phyloP scores from a whole-genome alignment of 2,888 invertebrate species.

The Cataglyphis altisquamis region DNA sequence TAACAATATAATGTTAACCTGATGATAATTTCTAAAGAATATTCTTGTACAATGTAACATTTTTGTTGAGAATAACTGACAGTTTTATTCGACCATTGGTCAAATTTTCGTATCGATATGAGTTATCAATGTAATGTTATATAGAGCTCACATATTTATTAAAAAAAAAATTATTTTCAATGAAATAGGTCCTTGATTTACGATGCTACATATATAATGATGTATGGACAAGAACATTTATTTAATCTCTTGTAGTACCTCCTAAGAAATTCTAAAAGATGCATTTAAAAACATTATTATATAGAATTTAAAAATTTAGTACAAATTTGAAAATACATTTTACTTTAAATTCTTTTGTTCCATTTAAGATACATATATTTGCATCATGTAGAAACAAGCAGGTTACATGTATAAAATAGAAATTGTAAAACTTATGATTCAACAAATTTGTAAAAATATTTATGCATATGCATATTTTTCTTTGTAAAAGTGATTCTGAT shows the following conservation, averaged over 20 bases:
- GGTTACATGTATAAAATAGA: slow-evolving; percentile 3
- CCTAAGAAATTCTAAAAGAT: not conserved
- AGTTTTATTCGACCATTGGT: slow-evolving; percentile 1
- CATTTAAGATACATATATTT: slow-evolving; percentile 17
- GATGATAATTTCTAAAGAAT: slow-evolving; percentile 54
- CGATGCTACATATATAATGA: not conserved
- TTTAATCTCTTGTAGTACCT: not conserved
- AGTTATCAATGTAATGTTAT: not conserved
- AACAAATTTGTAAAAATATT: slow-evolving; percentile 45
- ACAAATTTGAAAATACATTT: slow-evolving; percentile 29
- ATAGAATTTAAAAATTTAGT: slow-evolving; percentile 32
- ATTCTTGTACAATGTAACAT: slow-evolving; percentile 66
- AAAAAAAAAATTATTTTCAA: slow-evolving; percentile 10
- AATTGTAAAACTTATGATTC: slow-evolving; percentile 6
- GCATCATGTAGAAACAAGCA: not conserved
- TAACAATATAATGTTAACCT: slow-evolving; percentile 70
- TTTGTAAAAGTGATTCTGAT: slow-evolving; percentile 9
- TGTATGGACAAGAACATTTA: not conserved
- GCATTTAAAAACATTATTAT: slow-evolving; percentile 8
- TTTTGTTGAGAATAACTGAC: slow-evolving; percentile 62
- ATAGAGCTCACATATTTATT: not conserved
- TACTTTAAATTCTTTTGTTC: slow-evolving; percentile 20
- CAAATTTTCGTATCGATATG: not conserved
- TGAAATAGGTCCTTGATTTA: not conserved
- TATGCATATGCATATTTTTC: not conserved